These are phyloP conservation scores for Heliconius hortense DNA, from an alignment of 2,888 invertebrate species.

Conservation along the genomic window DNA sequence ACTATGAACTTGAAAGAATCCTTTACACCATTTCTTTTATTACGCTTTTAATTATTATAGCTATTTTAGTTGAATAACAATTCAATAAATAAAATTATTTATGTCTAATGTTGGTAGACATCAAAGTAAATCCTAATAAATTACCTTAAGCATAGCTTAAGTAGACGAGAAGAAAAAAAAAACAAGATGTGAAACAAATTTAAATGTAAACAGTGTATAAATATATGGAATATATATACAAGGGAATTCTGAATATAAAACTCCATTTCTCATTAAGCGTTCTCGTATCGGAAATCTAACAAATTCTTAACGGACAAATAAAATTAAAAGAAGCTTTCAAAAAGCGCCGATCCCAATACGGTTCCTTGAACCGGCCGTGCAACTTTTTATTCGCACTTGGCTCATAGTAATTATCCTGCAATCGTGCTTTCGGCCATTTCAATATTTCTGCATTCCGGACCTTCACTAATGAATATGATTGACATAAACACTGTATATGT, in stretches of 20 bases:
- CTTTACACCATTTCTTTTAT: too few species aligned
- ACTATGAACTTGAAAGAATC: too few species aligned
- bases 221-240: background rate
- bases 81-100: too few species aligned
- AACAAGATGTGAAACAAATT: background rate
- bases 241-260: slow-evolving; percentile 6
- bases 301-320: slow-evolving; percentile 32
- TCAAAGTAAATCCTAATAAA: background rate
- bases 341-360: slow-evolving; percentile 42
- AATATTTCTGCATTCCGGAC: slow-evolving; percentile 42
- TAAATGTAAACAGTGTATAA: background rate
- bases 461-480: slow-evolving; percentile 48
- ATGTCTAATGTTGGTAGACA: too few species aligned
- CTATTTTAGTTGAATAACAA: too few species aligned
- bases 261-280: slow-evolving; percentile 18
- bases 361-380: slow-evolving; percentile 43
- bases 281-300: slow-evolving; percentile 36
- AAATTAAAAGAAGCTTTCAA: slow-evolving; percentile 38
- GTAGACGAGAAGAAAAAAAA: background rate
- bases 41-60: too few species aligned
- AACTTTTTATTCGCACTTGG: slow-evolving; percentile 43
- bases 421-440: slow-evolving; percentile 44
- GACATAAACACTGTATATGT: slow-evolving; percentile 48
- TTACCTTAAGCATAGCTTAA: background rate
- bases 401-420: slow-evolving; percentile 31